Percentiles rank a stretch among this genome's conserved stretches.
These are phyloP conservation scores for Priocnemis perturbator DNA, from an alignment of 2,888 invertebrate species.

Conservation along the genomic window DNA sequence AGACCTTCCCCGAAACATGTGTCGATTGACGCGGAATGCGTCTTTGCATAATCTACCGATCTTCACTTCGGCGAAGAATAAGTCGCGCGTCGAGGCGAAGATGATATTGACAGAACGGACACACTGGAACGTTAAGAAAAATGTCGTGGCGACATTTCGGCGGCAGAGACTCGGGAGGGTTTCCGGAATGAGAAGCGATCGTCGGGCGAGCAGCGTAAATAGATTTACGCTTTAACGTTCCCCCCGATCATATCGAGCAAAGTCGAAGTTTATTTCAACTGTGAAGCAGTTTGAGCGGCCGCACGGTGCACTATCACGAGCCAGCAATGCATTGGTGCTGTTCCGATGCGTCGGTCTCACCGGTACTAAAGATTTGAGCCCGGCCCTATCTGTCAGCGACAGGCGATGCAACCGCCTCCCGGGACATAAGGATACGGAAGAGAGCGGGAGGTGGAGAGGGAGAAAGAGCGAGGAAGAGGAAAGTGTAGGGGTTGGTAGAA, in stretches of 20 bases:
- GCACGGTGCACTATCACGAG: not conserved
- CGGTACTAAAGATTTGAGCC: constrained; percentile 40
- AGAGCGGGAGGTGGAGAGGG: constrained; percentile 19
- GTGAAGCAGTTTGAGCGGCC: not conserved
- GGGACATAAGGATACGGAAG: constrained; percentile 52
- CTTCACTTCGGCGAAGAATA: too few relatives aligned
- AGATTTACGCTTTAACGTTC: constrained; percentile 4
- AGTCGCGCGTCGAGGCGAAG: too few relatives aligned
- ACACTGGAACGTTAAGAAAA: too few relatives aligned
- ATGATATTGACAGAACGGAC: too few relatives aligned
- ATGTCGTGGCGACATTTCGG: too few relatives aligned
- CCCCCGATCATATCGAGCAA: not conserved
- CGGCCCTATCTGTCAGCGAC: constrained; percentile 57
- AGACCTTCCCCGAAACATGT: too few relatives aligned
- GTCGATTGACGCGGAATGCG: too few relatives aligned
- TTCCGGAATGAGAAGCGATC: too few relatives aligned
- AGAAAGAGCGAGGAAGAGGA: not conserved
- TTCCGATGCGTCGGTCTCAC: constrained; percentile 50
- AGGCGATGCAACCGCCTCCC: constrained; percentile 40
- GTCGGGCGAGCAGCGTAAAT: not conserved
- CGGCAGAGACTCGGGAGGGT: too few relatives aligned
- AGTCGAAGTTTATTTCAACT: constrained; percentile 7
- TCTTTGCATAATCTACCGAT: too few relatives aligned
- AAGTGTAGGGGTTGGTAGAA: not conserved
- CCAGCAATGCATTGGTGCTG: constrained; percentile 48